Conservation (phyloP, 2,113 vertebrate genomes). For the Perognathus longimembris region DNA sequence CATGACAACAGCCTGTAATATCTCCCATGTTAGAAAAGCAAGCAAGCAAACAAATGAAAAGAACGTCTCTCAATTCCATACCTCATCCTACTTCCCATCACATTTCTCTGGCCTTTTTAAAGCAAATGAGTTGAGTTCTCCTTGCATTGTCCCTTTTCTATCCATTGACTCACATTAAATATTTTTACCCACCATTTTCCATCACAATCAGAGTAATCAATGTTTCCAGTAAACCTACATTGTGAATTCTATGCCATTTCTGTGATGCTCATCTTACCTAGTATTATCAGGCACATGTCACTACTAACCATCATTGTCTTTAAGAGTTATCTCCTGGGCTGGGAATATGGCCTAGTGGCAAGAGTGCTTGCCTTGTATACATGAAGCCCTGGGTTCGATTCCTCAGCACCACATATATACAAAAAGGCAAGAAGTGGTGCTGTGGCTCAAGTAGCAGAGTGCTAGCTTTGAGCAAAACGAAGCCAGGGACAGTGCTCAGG, state of each 20-base stretch:
- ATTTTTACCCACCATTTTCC: background rate
- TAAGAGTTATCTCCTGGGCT: too few relatives aligned
- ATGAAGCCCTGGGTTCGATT: too few relatives aligned
- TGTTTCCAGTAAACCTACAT: background rate
- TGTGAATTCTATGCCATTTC: background rate
- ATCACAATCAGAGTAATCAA: background rate
- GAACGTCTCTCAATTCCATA: background rate
- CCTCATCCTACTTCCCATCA: too few relatives aligned
- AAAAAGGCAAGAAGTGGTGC: too few relatives aligned
- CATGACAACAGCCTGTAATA: background rate
- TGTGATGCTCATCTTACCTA: background rate
- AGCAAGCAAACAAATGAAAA: background rate
- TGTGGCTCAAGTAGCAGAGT: too few relatives aligned
- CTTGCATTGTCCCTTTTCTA: background rate
- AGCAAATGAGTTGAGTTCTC: background rate
- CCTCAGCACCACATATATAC: too few relatives aligned
- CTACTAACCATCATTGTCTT: too few relatives aligned
- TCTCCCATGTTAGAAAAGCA: background rate
- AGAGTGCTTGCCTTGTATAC: too few relatives aligned
- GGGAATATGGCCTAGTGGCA: too few relatives aligned
- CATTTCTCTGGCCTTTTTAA: background rate
- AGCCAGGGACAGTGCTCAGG: too few relatives aligned
- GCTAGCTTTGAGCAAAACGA: too few relatives aligned
- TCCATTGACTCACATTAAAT: background rate
- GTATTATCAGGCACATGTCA: background rate